A percentile compares a stretch with the other conserved stretches of the same genome.
These are phyloP conservation scores for Oxytorus armatus DNA, from an alignment of 2,888 invertebrate species.

Conservation along the genomic window DNA sequence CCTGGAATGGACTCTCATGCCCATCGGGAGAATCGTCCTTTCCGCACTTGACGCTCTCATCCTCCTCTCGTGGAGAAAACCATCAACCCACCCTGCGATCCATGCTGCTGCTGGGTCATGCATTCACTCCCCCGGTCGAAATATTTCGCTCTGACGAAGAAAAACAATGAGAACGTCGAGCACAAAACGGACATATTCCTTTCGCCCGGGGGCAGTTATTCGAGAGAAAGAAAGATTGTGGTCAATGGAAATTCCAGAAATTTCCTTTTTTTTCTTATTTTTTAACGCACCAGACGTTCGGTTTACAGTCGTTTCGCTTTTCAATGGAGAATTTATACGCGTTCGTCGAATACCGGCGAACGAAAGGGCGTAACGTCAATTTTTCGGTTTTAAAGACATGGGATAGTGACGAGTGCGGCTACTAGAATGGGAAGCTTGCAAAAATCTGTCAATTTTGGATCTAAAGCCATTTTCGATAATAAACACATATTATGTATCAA, in stretches of 20 bases:
- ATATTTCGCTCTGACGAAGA: constrained; percentile 52
- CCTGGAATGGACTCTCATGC: constrained; percentile 47
- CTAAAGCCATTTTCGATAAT: no score
- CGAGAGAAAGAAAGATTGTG: constrained; percentile 2
- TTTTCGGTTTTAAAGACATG: no score
- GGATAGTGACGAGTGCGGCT: no score
- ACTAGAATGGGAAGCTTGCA: no score
- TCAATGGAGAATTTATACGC: not conserved
- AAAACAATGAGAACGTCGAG: constrained; percentile 51
- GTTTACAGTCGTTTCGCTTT: constrained; percentile 11
- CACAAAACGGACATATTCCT: constrained; percentile 16
- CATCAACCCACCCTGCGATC: constrained; percentile 24
- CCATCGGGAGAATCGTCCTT: constrained; percentile 8
- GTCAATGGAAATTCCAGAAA: constrained; percentile 25
- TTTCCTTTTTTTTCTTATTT: no score
- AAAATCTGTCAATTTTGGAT: no score
- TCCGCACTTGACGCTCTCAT: constrained; percentile 47
- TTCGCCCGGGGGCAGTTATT: constrained; percentile 2
- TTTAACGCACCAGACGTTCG: constrained; percentile 13
- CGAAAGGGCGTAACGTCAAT: not conserved
- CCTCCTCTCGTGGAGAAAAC: constrained; percentile 35
- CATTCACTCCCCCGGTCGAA: no score
- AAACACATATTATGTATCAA: no score
- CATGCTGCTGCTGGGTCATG: constrained; percentile 50
- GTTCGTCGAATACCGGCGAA: not conserved